Percentiles rank a stretch among this genome's conserved stretches.
Evolutionary conservation across 2,888 invertebrate genomes (phyloP).

Genomic region (Drosophila limbata): DNA sequence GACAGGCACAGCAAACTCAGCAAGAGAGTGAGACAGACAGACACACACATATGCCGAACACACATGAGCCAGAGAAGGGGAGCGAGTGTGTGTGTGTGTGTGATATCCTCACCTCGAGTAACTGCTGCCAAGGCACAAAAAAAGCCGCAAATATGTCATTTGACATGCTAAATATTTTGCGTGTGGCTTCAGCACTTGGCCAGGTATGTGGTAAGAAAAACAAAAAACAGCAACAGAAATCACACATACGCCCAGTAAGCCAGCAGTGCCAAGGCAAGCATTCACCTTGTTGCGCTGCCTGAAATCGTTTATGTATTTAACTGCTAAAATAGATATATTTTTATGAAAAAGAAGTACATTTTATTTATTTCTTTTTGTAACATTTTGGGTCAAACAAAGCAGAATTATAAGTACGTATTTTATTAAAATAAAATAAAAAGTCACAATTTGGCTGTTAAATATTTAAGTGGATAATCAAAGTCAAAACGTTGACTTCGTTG

Average conservation of each 20-base stretch:
- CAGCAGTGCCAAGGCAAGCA: conserved; percentile 5
- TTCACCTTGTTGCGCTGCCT: background rate
- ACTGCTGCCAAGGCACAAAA: conserved; percentile 55
- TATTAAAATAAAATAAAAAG: too few species aligned
- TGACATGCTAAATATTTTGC: conserved; percentile 82
- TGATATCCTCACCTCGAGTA: conserved; percentile 41
- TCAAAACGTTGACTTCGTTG: too few species aligned
- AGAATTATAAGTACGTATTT: too few species aligned
- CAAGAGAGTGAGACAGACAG: conserved; percentile 14
- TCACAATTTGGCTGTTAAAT: too few species aligned
- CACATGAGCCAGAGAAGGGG: background rate
- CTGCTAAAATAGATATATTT: background rate
- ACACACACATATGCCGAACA: conserved; percentile 22
- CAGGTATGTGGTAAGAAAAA: conserved; percentile 50
- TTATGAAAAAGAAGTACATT: background rate
- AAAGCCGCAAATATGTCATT: conserved; percentile 79
- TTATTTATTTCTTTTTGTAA: background rate
- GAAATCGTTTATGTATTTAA: background rate
- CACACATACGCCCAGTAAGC: conserved; percentile 53
- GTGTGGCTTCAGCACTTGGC: conserved; percentile 38
- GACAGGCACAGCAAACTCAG: conserved; percentile 26
- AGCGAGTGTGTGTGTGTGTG: background rate
- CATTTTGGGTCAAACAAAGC: too few species aligned
- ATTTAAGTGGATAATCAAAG: too few species aligned
- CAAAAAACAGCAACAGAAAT: conserved; percentile 38